Evolutionary conservation across 1,140 invertebrate genomes (phyloP), one percentile per base, ranked within the genome.

Genomic region (Oedothorax gibbosus): DNA sequence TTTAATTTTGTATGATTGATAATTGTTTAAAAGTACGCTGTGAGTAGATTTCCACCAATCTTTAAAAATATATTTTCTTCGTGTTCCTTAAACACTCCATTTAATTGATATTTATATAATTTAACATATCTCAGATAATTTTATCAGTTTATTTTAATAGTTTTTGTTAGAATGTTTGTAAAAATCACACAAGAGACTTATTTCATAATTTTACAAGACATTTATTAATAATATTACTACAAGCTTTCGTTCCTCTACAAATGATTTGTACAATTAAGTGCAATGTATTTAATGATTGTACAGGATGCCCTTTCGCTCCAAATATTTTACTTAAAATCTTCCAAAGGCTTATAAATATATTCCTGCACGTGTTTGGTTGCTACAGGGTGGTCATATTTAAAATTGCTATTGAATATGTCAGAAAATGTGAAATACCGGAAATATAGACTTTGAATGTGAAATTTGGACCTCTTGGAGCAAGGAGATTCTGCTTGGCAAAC

Each of bases 181-280:
- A 64, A 7, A 20, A n/a, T 11, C 15, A n/a, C 15, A 20, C 60
- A 64, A 20, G 15, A 64, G 9, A 64, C 20, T 64, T 64, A 20
- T 9, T n/a, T n/a, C 15, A 64, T 64, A 15, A 12, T 54, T n/a
- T 84, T 84, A 84, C 69, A 84, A 84, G 81, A 84, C 81, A 84
- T 84, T 77, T 78, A 85, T 85, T 69, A 77, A 71, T 84, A 76
- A 84, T 85, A 77, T 85, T 71, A 78, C 83, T 85, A 85, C 83
- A 85, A 85, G 83, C 75, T 77, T 73, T 85, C 56, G 35, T 73
- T 82, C 69, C 54, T 85, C 83, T 85, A 85, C 83, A 85, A 71
- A 85, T 85, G 83, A 73, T 85, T 71, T 85, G 83, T 85, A 85
- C 83, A 85, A 62, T 56, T 78, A 85, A 85, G 83, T 78, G 83